Conservation (phyloP, 23 tunicate genomes). For the Diplosoma virens region DNA sequence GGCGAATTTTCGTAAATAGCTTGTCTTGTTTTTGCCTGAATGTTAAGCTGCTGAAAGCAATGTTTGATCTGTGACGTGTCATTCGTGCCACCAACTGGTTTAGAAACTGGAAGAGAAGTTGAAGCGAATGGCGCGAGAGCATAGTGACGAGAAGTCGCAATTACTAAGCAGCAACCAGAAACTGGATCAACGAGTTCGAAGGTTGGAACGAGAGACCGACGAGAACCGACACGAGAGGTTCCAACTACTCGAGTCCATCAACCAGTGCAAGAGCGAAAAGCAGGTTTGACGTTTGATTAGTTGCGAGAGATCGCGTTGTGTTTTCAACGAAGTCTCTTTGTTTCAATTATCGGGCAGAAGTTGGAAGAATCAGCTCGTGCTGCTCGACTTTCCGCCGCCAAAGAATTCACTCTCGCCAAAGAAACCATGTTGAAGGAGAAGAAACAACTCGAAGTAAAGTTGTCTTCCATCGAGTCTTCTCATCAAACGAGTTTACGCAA, state of each 20-base stretch:
- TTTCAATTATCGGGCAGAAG: slow-evolving; percentile 25
- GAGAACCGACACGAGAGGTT: slow-evolving; percentile 69
- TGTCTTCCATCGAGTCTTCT: slow-evolving; percentile 40
- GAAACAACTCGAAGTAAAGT: slow-evolving; percentile 51
- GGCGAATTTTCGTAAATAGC: too few relatives aligned
- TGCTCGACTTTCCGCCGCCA: slow-evolving; percentile 43
- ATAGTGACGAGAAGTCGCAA: slow-evolving; percentile 28
- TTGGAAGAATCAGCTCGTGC: slow-evolving; percentile 44
- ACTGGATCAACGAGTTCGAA: slow-evolving; percentile 58
- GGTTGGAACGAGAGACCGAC: slow-evolving; percentile 56
- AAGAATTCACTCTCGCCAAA: slow-evolving; percentile 33
- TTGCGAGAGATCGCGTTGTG: background rate
- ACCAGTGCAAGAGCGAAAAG: slow-evolving; percentile 49
- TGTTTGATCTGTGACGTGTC: too few relatives aligned
- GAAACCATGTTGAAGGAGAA: slow-evolving; percentile 47
- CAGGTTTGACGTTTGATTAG: slow-evolving; percentile 31
- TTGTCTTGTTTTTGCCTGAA: too few relatives aligned
- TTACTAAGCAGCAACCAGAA: slow-evolving; percentile 42
- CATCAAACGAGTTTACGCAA: slow-evolving; percentile 56
- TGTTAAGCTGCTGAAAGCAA: too few relatives aligned
- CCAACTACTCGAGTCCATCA: slow-evolving; percentile 58
- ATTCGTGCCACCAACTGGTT: too few relatives aligned
- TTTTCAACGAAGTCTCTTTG: background rate
- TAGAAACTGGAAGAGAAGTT: slow-evolving; percentile 59
- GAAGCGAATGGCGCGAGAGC: slow-evolving; percentile 40